Conservation (phyloP, 2,797 vertebrate species). For the Darevskia mixta region DNA sequence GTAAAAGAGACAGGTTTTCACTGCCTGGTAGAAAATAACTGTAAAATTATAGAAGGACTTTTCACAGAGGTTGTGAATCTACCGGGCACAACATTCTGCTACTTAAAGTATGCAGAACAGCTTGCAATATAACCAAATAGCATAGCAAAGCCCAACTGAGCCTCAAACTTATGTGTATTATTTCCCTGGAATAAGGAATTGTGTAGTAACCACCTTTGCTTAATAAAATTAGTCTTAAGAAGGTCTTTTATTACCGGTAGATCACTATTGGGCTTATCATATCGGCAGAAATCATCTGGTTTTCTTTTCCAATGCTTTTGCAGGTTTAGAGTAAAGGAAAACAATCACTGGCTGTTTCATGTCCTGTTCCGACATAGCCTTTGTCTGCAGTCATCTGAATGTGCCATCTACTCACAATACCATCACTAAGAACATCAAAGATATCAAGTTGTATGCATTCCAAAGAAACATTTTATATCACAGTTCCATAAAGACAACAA, state of each 20-base stretch:
- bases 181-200: neutral
- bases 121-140: neutral
- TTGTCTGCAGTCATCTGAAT: neutral
- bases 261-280: neutral
- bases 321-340: neutral
- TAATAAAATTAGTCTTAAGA: neutral
- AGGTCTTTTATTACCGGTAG: neutral
- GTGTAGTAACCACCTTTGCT: neutral
- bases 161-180: neutral
- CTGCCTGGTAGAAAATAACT: no score
- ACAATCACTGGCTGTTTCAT: neutral
- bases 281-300: neutral
- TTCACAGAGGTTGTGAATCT: neutral
- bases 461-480: neutral
- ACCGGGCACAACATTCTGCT: no score
- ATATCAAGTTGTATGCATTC: neutral
- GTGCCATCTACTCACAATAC: neutral
- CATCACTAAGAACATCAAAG: neutral
- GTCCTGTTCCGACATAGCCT: neutral
- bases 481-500: neutral
- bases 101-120: neutral
- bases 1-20: neutral
- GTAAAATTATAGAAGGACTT: no score
- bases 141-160: neutral
- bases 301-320: slow-evolving; percentile 7